Evolutionary conservation across 2,113 vertebrate genomes (phyloP), one percentile per base, ranked within the genome.

Genomic region (Euleptes europaea): DNA sequence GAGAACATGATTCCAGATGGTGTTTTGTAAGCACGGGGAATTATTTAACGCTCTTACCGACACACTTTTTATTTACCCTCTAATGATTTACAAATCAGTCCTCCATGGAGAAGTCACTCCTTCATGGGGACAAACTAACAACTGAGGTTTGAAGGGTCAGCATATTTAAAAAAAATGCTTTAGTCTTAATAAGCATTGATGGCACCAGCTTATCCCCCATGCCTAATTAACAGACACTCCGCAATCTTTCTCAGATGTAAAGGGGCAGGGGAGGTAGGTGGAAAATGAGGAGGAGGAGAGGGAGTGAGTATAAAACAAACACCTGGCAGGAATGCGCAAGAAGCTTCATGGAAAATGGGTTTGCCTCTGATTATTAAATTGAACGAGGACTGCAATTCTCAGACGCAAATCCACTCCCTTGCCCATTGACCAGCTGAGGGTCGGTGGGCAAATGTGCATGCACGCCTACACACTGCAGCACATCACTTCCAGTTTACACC

Each of bases 181-280:
- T 90, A 88, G 83, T 93, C 71, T 4, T 1, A 14, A 66, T 49
- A 90, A 92, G 89, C 92, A 86, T 84, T 92, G 91, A 78, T 79
- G 78, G 21, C 72, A 83, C 67, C 47, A 79, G 90, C 90, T 77
- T 88, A 81, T 94, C 92, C 91, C 90, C 0, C 75, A 89, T 90
- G 93, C 72, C 93, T 94, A 90, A 94, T 94, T 94, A 94, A 88
- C 86, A 91, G 90, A 90, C 88, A 93, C 90, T 93, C 89, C 91
- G 83, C 90, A 49, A 85, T 94, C 87, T 91, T 92, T 79, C 82
- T 60, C 70, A 63, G n/a, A 0, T n/a, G 17, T 26, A 69, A n/a
- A 84, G 91, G 90, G 67, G 13, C 28, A 26, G 23, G 73, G 40
- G 78, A 88, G 88, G 66, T 15, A 42, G 42, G 12, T 38, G 23